phyloP scores from a whole-genome alignment of 2,113 vertebrate species.

The Acanthochromis polyacanthus region DNA sequence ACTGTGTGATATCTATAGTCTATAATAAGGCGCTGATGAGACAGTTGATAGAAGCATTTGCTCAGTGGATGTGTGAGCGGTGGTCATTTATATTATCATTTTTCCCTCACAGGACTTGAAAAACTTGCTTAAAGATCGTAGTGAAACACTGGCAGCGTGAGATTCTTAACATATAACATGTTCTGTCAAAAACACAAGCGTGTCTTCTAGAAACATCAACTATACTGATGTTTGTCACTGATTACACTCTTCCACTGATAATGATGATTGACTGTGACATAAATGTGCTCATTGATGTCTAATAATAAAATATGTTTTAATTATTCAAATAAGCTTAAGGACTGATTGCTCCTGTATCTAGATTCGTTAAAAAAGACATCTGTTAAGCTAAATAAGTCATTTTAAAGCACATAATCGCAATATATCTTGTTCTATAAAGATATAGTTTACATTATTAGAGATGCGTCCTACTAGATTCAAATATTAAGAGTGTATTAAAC shows the following conservation, averaged over 20 bases:
- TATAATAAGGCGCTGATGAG: conserved; percentile 32
- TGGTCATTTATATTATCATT: neutral
- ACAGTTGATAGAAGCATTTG: conserved; percentile 15
- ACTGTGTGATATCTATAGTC: conserved; percentile 11
- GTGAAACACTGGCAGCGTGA: neutral
- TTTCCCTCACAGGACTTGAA: neutral
- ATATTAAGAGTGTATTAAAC: neutral
- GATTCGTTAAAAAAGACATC: neutral
- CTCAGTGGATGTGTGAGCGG: neutral
- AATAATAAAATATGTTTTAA: neutral
- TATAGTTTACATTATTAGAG: neutral
- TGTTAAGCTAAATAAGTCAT: neutral
- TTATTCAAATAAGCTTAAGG: neutral
- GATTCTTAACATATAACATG: conserved; percentile 4
- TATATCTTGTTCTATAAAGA: neutral
- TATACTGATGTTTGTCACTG: neutral
- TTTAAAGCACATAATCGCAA: neutral
- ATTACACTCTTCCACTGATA: neutral
- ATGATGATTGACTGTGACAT: neutral
- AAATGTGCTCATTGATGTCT: neutral
- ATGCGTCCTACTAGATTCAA: no score
- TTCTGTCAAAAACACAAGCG: neutral
- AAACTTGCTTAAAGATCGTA: neutral
- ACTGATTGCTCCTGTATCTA: neutral
- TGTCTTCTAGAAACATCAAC: neutral